phyloP scores from a whole-genome alignment of 2,888 invertebrate genomes.

The Xestia xanthographa region DNA sequence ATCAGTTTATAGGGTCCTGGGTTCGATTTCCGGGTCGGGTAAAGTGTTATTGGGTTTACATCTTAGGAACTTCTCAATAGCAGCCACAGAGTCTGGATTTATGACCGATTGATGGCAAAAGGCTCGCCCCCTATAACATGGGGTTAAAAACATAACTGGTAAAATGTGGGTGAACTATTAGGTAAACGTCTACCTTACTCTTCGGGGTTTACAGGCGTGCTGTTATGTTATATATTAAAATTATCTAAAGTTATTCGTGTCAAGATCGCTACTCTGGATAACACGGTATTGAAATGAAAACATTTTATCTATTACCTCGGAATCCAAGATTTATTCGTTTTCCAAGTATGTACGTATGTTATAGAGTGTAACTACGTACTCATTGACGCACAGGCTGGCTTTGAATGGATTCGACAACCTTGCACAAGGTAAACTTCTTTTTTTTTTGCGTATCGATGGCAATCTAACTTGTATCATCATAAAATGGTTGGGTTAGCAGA shows the following conservation, averaged over 20 bases:
- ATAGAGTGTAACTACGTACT: background rate
- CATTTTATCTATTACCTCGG: conserved; percentile 44
- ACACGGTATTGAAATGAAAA: conserved; percentile 33
- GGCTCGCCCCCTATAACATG: no score
- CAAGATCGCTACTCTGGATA: conserved; percentile 36
- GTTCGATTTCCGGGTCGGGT: no score
- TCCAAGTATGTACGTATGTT: background rate
- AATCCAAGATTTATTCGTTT: conserved; percentile 17
- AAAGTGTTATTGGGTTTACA: no score
- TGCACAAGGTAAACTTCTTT: background rate
- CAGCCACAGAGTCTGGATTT: no score
- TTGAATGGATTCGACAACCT: background rate
- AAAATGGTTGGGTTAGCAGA: no score
- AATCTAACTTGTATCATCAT: background rate
- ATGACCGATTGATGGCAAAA: no score
- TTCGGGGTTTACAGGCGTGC: no score
- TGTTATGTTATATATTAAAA: background rate
- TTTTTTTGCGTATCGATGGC: background rate
- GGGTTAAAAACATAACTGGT: no score
- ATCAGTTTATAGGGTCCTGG: background rate
- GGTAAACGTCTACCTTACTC: no score
- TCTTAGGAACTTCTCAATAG: no score
- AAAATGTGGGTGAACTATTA: no score
- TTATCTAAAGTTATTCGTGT: conserved; percentile 50
- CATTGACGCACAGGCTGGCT: background rate